Evolutionary conservation across 1,140 invertebrate species (phyloP).

Genomic region (Lethocerus indicus): DNA sequence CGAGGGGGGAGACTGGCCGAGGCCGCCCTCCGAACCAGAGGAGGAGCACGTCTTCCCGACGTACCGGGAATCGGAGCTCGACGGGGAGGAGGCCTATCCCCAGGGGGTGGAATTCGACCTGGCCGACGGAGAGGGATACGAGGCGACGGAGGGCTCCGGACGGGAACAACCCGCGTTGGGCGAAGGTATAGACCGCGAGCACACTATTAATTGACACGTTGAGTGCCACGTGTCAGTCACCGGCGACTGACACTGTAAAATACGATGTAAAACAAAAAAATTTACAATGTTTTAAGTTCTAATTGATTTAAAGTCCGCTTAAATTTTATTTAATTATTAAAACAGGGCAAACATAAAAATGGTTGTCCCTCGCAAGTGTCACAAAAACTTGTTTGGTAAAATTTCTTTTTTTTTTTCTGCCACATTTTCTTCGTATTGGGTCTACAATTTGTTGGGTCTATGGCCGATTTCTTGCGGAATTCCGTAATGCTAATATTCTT

Average conservation of each 20-base stretch:
- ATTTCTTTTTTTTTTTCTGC: too few relatives aligned
- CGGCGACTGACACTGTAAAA: background rate
- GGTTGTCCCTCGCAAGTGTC: too few relatives aligned
- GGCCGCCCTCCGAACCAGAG: background rate
- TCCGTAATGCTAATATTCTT: background rate
- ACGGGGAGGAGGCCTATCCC: background rate
- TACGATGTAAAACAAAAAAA: too few relatives aligned
- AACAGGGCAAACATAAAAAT: too few relatives aligned
- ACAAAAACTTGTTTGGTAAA: too few relatives aligned
- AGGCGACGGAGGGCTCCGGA: background rate
- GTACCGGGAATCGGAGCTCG: background rate
- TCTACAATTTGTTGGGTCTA: too few relatives aligned
- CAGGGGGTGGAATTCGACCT: background rate
- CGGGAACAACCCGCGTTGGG: background rate
- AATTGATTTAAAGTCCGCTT: too few relatives aligned
- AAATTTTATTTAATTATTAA: too few relatives aligned
- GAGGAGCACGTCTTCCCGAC: constrained; percentile 4
- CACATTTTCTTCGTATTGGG: too few relatives aligned
- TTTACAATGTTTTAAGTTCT: too few relatives aligned
- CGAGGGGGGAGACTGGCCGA: constrained; percentile 2
- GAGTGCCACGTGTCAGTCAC: background rate
- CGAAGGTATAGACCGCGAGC: background rate
- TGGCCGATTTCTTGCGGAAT: too few relatives aligned
- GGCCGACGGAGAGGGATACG: background rate
- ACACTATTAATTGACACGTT: background rate